Base-by-base conservation (phyloP, 1,140 invertebrate genomes). In the Drosophila bocqueti region DNA sequence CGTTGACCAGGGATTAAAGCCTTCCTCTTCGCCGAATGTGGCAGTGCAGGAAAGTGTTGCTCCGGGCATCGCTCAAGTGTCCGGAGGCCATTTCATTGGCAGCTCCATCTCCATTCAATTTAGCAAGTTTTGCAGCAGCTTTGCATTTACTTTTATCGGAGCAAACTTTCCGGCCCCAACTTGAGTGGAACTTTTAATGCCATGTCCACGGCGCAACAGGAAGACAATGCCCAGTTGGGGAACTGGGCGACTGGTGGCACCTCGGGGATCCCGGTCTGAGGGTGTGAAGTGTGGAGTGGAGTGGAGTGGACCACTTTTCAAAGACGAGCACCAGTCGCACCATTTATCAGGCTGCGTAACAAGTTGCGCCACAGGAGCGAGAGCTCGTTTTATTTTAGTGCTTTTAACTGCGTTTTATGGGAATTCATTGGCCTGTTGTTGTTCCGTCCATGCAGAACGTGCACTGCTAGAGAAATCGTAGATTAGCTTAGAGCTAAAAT, bases 321-420 rank as follows among this genome's bases (percentile, higher is more conserved):
- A 65, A 67, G 77, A 65, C 59, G 61, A 57, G 65, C 38, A 31
- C 61, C 61, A 63, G 59, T 65, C 38, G 42, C 62, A 38, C 72
- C 82, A 86, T 87, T 81, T 81, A 90, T 87, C 85, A 76, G 71
- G 81, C 85, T 50, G 66, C 75, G 75, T 85, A 90, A 90, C 78
- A 90, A 89, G 77, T 81, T 59, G 68, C 78, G 77, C 84, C 85
- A 42, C 84, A 89, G 81, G 81, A 69, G 61, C 55, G 55, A 67
- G 55, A 52, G 46, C 52, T 65, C 47, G 59, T 54, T 81, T 83
- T 81, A 81, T 83, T 89, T 77, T 78, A 81, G 49, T 78, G 77
- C 73, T 87, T 74, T 81, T 75, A 62, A 77, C 69, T 77, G 68
- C 59, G 50, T 69, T 63, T 80, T 73, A 87, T 69, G 66, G 71